Evolutionary conservation across 2,888 invertebrate genomes (phyloP).

Genomic region (Eilema sororculum): DNA sequence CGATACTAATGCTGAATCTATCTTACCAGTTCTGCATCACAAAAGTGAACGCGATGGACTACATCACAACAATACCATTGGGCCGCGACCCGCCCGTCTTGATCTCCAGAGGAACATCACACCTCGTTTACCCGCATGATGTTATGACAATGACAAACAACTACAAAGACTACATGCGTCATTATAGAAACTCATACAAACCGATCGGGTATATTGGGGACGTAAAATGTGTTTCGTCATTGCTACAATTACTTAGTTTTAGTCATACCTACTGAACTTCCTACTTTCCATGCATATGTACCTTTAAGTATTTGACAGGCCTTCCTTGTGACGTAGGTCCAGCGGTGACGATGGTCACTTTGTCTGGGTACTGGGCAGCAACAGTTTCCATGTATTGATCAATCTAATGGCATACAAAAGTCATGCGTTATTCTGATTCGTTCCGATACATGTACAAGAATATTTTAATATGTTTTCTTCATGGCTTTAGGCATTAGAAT

Average conservation of each 20-base stretch:
- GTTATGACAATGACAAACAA: not conserved
- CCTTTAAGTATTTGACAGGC: slow-evolving; percentile 86
- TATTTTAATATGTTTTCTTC: not conserved
- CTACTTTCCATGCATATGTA: slow-evolving; percentile 22
- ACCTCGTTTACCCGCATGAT: not conserved
- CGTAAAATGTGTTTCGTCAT: too few species aligned
- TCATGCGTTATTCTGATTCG: not conserved
- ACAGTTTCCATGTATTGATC: slow-evolving; percentile 82
- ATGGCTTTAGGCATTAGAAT: too few species aligned
- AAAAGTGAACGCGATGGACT: too few species aligned
- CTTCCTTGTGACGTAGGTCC: slow-evolving; percentile 88
- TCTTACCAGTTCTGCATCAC: too few species aligned
- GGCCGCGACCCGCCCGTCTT: too few species aligned
- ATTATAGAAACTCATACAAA: too few species aligned
- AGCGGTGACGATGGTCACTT: slow-evolving; percentile 84
- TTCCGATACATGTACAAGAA: not conserved
- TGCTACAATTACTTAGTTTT: too few species aligned
- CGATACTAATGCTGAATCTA: too few species aligned
- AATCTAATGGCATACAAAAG: slow-evolving; percentile 67
- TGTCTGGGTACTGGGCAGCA: slow-evolving; percentile 78
- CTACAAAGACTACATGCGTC: too few species aligned
- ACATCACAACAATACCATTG: too few species aligned
- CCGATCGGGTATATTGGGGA: too few species aligned
- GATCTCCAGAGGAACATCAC: not conserved
- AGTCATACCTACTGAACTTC: too few species aligned